These are phyloP conservation scores for Planiliza haematocheilus DNA, from an alignment of 2,113 vertebrate genomes.

Conservation along the genomic window DNA sequence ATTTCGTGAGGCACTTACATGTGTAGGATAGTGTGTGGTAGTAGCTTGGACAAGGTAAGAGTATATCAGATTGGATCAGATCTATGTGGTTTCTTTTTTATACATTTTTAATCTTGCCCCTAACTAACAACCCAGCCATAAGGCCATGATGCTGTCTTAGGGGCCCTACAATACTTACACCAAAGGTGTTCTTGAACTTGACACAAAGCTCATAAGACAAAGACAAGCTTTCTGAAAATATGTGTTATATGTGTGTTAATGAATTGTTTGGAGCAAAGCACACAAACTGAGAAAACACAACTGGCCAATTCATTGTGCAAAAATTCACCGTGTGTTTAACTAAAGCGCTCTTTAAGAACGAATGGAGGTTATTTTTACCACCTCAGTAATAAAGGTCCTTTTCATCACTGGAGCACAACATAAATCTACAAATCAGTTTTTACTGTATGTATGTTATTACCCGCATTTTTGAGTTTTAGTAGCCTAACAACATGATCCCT, in stretches of 20 bases:
- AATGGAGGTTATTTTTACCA: not conserved
- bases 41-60: not conserved
- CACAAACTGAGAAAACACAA: not conserved
- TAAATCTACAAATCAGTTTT: not conserved
- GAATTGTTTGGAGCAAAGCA: too few relatives aligned
- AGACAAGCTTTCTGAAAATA: too few relatives aligned
- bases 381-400: not conserved
- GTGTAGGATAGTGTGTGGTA: constrained; percentile 9
- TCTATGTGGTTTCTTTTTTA: not conserved
- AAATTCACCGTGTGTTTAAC: not conserved
- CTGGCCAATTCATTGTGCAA: not conserved
- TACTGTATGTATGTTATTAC: not conserved
- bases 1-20: not conserved
- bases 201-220: too few relatives aligned
- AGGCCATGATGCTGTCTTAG: too few relatives aligned
- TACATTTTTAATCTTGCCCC: too few relatives aligned
- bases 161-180: too few relatives aligned
- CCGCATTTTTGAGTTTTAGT: constrained; percentile 1
- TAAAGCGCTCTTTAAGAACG: not conserved
- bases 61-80: too few relatives aligned
- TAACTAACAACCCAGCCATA: too few relatives aligned
- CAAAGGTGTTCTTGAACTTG: too few relatives aligned
- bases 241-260: too few relatives aligned
- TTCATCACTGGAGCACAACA: not conserved
- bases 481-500: constrained; percentile 1